Conservation (phyloP, 2,797 vertebrate genomes). For the Telmatherina bonti region DNA sequence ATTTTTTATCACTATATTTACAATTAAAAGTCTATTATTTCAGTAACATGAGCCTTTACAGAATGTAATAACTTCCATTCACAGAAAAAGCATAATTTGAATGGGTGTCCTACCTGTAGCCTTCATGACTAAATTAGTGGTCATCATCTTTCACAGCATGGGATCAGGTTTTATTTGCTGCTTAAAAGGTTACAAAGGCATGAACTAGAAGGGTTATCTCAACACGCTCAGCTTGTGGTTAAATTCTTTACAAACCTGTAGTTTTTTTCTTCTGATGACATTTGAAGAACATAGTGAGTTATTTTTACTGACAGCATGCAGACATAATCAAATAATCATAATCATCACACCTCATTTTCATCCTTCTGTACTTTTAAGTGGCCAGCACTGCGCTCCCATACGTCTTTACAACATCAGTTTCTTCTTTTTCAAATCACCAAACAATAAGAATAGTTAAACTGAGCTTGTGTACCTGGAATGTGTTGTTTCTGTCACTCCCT, state of each 20-base stretch:
- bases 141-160: not conserved
- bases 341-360: not conserved
- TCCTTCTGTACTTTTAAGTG: not conserved
- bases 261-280: not conserved
- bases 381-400: not conserved
- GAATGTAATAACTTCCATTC: not conserved
- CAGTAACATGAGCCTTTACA: not conserved
- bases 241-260: not conserved
- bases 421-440: too few relatives aligned
- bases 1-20: not conserved
- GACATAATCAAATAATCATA: not conserved
- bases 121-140: not conserved
- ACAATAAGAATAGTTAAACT: too few relatives aligned
- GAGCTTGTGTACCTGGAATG: too few relatives aligned
- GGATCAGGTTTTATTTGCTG: not conserved
- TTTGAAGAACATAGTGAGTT: not conserved
- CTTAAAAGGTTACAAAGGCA: too few relatives aligned
- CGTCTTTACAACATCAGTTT: not conserved
- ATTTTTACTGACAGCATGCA: too few relatives aligned
- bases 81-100: not conserved
- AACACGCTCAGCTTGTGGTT: not conserved
- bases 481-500: too few relatives aligned
- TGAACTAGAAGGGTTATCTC: not conserved
- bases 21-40: not conserved
- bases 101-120: not conserved